Percentiles rank a stretch among this genome's conserved stretches.
Evolutionary conservation across 2,113 vertebrate genomes (phyloP).

Genomic region (Gasterosteus aculeatus): DNA sequence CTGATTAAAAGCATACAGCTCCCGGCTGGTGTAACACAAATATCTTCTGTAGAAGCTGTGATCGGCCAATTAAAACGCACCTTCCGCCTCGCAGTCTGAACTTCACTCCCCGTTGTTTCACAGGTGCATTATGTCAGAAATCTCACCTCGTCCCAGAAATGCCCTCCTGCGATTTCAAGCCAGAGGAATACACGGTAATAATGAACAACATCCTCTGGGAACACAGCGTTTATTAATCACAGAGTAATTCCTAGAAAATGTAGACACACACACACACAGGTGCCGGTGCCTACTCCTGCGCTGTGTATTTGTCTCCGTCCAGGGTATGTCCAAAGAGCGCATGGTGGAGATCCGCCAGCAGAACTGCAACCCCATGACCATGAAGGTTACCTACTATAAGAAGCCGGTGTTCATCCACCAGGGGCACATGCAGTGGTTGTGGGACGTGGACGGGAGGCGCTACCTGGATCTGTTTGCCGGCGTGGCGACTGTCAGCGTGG

Average conservation of each 20-base stretch:
- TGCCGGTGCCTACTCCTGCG: not conserved
- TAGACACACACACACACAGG: not conserved
- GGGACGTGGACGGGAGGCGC: conserved; percentile 88
- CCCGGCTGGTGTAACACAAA: too few relatives aligned
- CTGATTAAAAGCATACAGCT: too few relatives aligned
- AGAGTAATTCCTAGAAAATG: not conserved
- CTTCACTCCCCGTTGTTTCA: not conserved
- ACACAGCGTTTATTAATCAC: not conserved
- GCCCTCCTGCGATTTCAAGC: conserved; percentile 88
- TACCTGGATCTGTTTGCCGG: conserved; percentile 95
- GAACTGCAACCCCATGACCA: conserved; percentile 79
- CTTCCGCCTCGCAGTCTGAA: not conserved
- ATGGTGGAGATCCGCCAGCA: conserved; percentile 83
- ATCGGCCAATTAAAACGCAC: not conserved
- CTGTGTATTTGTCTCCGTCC: conserved; percentile 6
- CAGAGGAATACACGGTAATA: conserved; percentile 87
- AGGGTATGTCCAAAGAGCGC: conserved; percentile 80
- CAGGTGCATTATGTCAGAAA: conserved; percentile 80
- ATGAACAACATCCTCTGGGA: not conserved
- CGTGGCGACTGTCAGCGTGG: conserved; percentile 91
- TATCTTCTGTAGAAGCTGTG: not conserved
- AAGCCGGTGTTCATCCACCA: conserved; percentile 89
- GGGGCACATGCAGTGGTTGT: conserved; percentile 95
- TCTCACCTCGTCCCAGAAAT: conserved; percentile 77
- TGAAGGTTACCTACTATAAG: conserved; percentile 81